Evolutionary conservation across 2,888 invertebrate genomes (phyloP).

Genomic region (Hydroisotoma schaefferi): DNA sequence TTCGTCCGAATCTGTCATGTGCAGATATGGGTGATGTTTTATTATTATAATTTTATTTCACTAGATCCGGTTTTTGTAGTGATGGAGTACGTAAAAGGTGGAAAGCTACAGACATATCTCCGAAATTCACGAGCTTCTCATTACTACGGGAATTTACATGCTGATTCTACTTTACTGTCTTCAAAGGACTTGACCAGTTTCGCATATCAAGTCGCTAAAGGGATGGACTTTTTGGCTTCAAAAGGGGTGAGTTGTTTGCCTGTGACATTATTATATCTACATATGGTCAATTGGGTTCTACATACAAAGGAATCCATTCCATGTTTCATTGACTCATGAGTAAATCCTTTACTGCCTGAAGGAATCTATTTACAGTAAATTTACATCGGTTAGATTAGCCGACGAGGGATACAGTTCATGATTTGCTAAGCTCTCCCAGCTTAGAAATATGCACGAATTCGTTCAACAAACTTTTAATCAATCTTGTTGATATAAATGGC

Average conservation of each 20-base stretch:
- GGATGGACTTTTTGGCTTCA: conserved; percentile 80
- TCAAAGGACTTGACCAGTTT: conserved; percentile 77
- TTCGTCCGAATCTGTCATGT: too few species aligned
- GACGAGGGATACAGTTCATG: too few species aligned
- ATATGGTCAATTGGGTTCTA: too few species aligned
- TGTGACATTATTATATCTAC: too few species aligned
- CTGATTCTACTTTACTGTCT: conserved; percentile 48
- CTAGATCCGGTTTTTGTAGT: conserved; percentile 76
- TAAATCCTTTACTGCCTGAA: too few species aligned
- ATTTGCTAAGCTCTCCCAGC: too few species aligned
- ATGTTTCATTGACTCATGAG: too few species aligned
- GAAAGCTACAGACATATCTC: conserved; percentile 84
- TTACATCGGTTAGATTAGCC: too few species aligned
- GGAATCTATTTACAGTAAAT: too few species aligned
- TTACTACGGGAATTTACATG: conserved; percentile 71
- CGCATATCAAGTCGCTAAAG: conserved; percentile 83
- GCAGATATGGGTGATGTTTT: background rate
- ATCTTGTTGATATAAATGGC: background rate
- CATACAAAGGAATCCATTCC: too few species aligned
- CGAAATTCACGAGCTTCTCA: conserved; percentile 80
- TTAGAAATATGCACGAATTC: too few species aligned
- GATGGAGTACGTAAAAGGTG: conserved; percentile 83
- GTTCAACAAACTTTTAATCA: too few species aligned
- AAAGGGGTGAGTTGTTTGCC: conserved; percentile 75
- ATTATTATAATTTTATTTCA: conserved; percentile 55